Conservation (phyloP, 2,797 vertebrate genomes). For the Bryconaethiops microstoma region DNA sequence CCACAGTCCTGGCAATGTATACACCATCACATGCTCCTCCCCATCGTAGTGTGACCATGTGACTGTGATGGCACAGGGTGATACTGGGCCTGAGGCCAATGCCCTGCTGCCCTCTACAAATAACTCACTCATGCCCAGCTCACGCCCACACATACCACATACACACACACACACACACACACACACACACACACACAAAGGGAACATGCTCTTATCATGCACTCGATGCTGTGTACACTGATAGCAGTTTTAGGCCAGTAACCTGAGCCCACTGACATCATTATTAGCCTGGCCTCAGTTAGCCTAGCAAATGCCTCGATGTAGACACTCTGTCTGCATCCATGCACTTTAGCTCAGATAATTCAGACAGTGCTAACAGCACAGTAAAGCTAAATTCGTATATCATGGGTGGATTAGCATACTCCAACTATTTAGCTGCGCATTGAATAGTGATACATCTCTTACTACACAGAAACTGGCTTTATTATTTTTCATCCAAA, state of each 20-base stretch:
- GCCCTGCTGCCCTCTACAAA: constrained; percentile 46
- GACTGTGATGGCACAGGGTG: constrained; percentile 58
- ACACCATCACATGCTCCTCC: background rate
- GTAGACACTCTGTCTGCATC: background rate
- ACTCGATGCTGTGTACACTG: constrained; percentile 19
- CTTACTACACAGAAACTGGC: no score
- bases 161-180: background rate
- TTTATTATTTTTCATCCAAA: no score
- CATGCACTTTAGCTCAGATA: background rate
- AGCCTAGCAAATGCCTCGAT: constrained; percentile 8
- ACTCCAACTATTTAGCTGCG: no score
- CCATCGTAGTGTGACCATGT: constrained; percentile 41
- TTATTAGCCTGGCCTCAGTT: constrained; percentile 37
- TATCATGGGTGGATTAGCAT: no score
- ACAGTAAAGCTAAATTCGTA: background rate
- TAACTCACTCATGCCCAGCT: constrained; percentile 51
- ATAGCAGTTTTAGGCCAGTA: constrained; percentile 40
- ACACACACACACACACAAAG: constrained; percentile 17
- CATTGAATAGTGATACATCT: no score
- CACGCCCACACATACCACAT: constrained; percentile 24
- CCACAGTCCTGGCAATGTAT: constrained; percentile 3
- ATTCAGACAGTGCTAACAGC: background rate
- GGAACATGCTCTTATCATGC: constrained; percentile 44
- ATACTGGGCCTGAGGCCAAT: constrained; percentile 44
- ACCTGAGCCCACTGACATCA: constrained; percentile 48